Conservation (phyloP, 2,888 invertebrate genomes). For the Drosophila aldrichi region DNA sequence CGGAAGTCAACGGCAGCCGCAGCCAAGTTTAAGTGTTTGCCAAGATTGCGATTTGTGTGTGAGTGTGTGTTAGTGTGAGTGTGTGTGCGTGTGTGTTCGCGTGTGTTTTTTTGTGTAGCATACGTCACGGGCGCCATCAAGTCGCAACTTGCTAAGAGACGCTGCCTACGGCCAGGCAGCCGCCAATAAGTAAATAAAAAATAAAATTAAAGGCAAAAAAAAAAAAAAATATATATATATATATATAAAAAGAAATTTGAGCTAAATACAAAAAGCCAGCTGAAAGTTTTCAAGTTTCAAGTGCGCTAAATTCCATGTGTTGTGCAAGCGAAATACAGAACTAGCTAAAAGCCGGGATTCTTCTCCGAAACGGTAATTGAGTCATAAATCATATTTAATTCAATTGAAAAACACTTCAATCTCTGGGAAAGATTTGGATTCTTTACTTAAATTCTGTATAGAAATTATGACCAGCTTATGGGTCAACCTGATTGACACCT, state of each 20-base stretch:
- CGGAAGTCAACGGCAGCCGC: conserved; percentile 43
- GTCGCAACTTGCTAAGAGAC: conserved; percentile 48
- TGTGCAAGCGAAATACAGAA: conserved; percentile 42
- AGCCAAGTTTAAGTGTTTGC: conserved; percentile 51
- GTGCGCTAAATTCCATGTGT: conserved; percentile 50
- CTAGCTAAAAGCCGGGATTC: conserved; percentile 13
- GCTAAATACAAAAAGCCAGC: conserved; percentile 37
- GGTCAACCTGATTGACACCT: conserved; percentile 58
- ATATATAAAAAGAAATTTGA: conserved; percentile 31
- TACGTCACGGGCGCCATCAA: conserved; percentile 49
- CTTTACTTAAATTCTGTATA: not conserved
- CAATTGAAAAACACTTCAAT: conserved; percentile 19
- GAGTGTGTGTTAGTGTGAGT: no score
- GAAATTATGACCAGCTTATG: conserved; percentile 15
- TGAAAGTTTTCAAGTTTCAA: conserved; percentile 2
- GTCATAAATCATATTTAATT: conserved; percentile 66
- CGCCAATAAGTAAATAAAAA: conserved; percentile 35
- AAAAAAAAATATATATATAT: no score
- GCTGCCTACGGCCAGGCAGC: conserved; percentile 41
- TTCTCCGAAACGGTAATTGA: conserved; percentile 65
- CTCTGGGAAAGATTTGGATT: conserved; percentile 1
- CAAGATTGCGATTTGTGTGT: conserved; percentile 15
- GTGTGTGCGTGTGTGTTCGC: conserved; percentile 6
- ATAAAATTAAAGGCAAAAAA: conserved; percentile 37
- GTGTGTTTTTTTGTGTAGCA: conserved; percentile 30